Conservation (phyloP, 2,888 invertebrate species). For the Coelopa pilipes region DNA sequence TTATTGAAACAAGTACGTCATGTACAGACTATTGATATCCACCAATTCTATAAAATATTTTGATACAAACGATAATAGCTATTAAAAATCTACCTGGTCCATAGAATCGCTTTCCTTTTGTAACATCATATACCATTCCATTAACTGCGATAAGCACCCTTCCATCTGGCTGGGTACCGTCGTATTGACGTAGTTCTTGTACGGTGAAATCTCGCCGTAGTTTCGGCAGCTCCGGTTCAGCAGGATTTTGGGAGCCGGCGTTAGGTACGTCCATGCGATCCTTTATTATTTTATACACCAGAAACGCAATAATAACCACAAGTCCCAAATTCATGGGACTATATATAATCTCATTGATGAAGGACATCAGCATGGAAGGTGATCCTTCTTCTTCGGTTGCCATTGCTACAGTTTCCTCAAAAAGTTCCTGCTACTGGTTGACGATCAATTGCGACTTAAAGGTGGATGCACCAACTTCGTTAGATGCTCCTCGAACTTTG, state of each 20-base stretch:
- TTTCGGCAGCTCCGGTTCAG: slow-evolving; percentile 78
- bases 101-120: slow-evolving; percentile 89
- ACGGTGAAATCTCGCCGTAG: slow-evolving; percentile 90
- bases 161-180: slow-evolving; percentile 88
- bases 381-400: slow-evolving; percentile 39
- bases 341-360: slow-evolving; percentile 73
- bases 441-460: slow-evolving; percentile 16
- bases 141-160: slow-evolving; percentile 92
- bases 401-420: background rate
- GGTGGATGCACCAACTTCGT: slow-evolving; percentile 7
- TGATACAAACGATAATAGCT: too few relatives aligned
- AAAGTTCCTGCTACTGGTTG: background rate
- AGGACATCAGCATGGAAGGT: slow-evolving; percentile 47
- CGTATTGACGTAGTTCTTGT: slow-evolving; percentile 85
- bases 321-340: slow-evolving; percentile 79
- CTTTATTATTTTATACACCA: slow-evolving; percentile 80
- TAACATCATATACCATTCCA: slow-evolving; percentile 95
- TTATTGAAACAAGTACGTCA: too few relatives aligned
- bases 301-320: slow-evolving; percentile 75
- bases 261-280: slow-evolving; percentile 67
- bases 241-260: slow-evolving; percentile 54
- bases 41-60: too few relatives aligned
- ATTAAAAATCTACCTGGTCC: slow-evolving; percentile 80
- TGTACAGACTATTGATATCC: too few relatives aligned
- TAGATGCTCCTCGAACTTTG: slow-evolving; percentile 46